Evolutionary conservation across 1,140 invertebrate genomes (phyloP).

Genomic region (Brachionus rubens): DNA sequence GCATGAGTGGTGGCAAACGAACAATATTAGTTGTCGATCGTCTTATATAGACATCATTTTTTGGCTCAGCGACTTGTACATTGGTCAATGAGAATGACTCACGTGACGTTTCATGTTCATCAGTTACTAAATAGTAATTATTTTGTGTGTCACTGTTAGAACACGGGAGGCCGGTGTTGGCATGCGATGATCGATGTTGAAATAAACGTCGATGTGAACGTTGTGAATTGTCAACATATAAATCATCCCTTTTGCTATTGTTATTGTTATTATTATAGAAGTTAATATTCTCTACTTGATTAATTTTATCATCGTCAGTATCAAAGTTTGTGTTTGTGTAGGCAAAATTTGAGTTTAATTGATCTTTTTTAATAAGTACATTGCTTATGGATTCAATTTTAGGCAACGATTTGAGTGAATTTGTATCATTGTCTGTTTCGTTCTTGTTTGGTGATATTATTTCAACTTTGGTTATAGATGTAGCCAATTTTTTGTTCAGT

Average conservation of each 20-base stretch:
- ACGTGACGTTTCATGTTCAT: not conserved
- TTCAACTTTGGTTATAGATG: not conserved
- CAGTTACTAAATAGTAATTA: slow-evolving; percentile 2
- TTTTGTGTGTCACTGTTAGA: not conserved
- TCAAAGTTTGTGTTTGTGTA: too few species aligned
- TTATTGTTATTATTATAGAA: too few species aligned
- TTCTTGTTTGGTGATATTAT: not conserved
- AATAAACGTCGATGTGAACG: not conserved
- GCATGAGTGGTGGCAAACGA: not conserved
- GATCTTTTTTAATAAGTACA: too few species aligned
- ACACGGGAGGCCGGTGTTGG: not conserved
- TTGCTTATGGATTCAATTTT: too few species aligned
- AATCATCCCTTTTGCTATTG: not conserved
- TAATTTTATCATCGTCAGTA: too few species aligned
- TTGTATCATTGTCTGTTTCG: not conserved
- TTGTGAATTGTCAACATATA: too few species aligned
- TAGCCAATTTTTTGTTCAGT: not conserved
- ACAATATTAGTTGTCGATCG: not conserved
- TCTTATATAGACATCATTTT: too few species aligned
- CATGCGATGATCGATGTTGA: not conserved
- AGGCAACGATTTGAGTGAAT: too few species aligned
- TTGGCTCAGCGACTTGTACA: not conserved
- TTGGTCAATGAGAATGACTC: not conserved
- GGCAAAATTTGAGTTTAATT: too few species aligned
- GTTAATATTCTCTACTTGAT: too few species aligned